A percentile compares a stretch with the other conserved stretches of the same genome.
These are phyloP conservation scores for Holothuria glaberrima DNA, from an alignment of 35 echinoderm and acorn worm genomes.

Conservation along the genomic window DNA sequence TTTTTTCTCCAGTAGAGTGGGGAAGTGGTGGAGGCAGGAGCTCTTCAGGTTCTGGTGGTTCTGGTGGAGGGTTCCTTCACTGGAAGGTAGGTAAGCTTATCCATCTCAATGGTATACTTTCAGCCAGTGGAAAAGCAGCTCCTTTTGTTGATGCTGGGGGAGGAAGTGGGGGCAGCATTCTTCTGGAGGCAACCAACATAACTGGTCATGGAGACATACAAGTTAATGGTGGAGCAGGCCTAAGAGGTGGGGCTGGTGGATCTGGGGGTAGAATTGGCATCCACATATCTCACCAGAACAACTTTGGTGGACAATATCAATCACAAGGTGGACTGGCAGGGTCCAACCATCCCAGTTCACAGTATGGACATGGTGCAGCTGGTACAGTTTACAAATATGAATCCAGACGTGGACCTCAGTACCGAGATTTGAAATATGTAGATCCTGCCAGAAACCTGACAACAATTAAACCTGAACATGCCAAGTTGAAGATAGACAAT, in stretches of 20 bases:
- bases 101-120: slow-evolving; percentile 85
- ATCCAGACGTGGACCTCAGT: slow-evolving; percentile 86
- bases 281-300: slow-evolving; percentile 85
- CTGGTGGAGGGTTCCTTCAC: slow-evolving; percentile 79
- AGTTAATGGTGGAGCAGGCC: slow-evolving; percentile 74
- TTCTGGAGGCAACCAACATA: slow-evolving; percentile 84
- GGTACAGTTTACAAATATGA: slow-evolving; percentile 94
- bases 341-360: slow-evolving; percentile 7
- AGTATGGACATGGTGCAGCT: slow-evolving; percentile 81
- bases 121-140: slow-evolving; percentile 56
- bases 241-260: slow-evolving; percentile 63
- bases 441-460: slow-evolving; percentile 76
- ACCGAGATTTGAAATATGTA: slow-evolving; percentile 88
- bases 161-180: slow-evolving; percentile 84
- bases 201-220: slow-evolving; percentile 89
- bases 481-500: slow-evolving; percentile 84
- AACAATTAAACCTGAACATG: slow-evolving; percentile 87
- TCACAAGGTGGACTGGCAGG: slow-evolving; percentile 64
- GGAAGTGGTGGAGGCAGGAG: slow-evolving; percentile 88
- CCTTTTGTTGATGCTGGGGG: slow-evolving; percentile 63
- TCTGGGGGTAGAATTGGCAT: slow-evolving; percentile 88
- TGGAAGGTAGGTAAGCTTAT: slow-evolving; percentile 79
- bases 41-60: slow-evolving; percentile 57
- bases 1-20: slow-evolving; percentile 64
- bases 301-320: slow-evolving; percentile 77